Conservation (phyloP, 2,888 invertebrate species). For the Minunthozetes semirufus region DNA sequence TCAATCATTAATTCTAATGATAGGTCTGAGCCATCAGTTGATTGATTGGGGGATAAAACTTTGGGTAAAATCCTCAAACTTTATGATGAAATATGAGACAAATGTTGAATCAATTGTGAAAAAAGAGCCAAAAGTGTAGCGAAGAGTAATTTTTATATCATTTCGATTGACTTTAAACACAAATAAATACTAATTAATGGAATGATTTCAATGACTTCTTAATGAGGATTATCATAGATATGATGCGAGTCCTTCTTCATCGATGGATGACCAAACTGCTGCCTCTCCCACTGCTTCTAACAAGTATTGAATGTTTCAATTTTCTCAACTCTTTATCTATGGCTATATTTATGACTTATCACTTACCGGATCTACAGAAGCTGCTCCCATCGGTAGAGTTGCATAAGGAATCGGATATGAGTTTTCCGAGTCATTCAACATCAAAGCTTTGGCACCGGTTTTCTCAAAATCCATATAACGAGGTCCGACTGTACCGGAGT, state of each 20-base stretch:
- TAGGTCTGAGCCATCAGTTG: too few relatives aligned
- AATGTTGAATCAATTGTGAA: too few relatives aligned
- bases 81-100: too few relatives aligned
- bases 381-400: conserved; percentile 33
- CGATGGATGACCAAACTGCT: neutral
- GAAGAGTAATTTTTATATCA: neutral
- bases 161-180: neutral
- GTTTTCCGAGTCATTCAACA: conserved; percentile 31
- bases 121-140: too few relatives aligned
- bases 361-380: conserved; percentile 13
- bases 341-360: too few relatives aligned
- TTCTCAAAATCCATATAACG: conserved; percentile 42
- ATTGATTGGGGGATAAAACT: too few relatives aligned
- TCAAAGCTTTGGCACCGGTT: conserved; percentile 36
- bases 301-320: neutral
- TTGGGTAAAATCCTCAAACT: too few relatives aligned
- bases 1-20: too few relatives aligned
- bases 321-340: too few relatives aligned
- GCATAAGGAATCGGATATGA: conserved; percentile 32
- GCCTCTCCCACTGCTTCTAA: conserved; percentile 31
- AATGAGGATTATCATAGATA: conserved; percentile 36
- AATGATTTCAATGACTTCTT: neutral
- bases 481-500: conserved; percentile 38
- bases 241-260: conserved; percentile 31
- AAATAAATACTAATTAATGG: neutral